Conservation (phyloP, 2,888 invertebrate species). For the Cantharis flavilabris region DNA sequence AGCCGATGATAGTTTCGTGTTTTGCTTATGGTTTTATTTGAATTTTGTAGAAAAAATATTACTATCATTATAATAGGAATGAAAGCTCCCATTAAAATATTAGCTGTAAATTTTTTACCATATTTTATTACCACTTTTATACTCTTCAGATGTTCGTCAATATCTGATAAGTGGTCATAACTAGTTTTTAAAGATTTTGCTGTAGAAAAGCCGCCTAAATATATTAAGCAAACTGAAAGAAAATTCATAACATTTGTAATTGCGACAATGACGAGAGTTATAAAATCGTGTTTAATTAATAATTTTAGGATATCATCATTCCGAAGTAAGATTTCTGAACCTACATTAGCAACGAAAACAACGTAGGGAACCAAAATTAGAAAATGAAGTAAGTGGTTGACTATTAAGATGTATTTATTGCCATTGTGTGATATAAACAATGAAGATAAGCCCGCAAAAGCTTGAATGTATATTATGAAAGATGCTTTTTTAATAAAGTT, state of each 20-base stretch:
- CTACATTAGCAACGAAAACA: neutral
- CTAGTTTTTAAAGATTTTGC: neutral
- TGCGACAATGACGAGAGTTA: neutral
- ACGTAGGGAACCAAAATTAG: neutral
- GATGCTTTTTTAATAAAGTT: neutral
- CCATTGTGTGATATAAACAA: neutral
- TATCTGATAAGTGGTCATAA: neutral
- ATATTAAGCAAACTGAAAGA: neutral
- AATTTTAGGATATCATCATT: neutral
- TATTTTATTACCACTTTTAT: neutral
- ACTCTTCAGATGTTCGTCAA: neutral
- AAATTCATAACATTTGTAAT: neutral
- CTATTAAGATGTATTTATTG: neutral
- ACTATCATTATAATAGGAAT: neutral
- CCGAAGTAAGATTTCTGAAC: neutral
- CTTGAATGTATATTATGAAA: neutral
- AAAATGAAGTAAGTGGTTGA: neutral
- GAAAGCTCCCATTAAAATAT: neutral
- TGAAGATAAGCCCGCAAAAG: neutral
- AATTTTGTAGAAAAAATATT: neutral
- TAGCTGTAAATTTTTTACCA: neutral
- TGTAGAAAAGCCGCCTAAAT: neutral
- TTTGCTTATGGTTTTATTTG: neutral
- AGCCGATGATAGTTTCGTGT: neutral
- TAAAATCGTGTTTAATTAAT: neutral